Percentiles rank a stretch among this genome's conserved stretches.
These are phyloP conservation scores for Takifugu rubripes DNA, from an alignment of 2,797 vertebrate species.

Conservation along the genomic window DNA sequence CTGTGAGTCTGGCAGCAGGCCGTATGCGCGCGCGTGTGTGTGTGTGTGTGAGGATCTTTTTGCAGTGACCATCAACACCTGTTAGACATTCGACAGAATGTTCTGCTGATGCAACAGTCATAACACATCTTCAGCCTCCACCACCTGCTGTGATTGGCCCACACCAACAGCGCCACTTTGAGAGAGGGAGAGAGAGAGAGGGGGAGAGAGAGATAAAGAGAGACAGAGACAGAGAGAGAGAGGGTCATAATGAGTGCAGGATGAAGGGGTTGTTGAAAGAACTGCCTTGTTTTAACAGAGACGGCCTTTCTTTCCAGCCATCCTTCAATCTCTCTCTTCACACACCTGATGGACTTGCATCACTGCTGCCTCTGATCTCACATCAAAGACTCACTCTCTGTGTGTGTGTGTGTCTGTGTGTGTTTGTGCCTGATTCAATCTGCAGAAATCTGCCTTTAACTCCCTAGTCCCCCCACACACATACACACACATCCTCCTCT, in stretches of 20 bases:
- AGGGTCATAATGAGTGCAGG: constrained; percentile 44
- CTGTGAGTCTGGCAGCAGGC: constrained; percentile 47
- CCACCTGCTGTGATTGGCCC: constrained; percentile 26
- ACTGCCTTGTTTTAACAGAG: constrained; percentile 47
- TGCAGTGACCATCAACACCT: constrained; percentile 58
- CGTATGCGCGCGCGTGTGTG: constrained; percentile 6
- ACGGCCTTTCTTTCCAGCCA: constrained; percentile 25
- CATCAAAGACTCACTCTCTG: constrained; percentile 56
- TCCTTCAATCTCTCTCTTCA: constrained; percentile 23
- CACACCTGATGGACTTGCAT: constrained; percentile 68
- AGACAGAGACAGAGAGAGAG: not conserved
- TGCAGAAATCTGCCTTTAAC: constrained; percentile 38
- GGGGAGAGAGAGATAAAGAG: constrained; percentile 3
- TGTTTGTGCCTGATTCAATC: constrained; percentile 30
- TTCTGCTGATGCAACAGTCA: constrained; percentile 38
- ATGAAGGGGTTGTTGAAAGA: constrained; percentile 54
- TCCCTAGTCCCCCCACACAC: not conserved
- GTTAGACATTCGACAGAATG: constrained; percentile 46
- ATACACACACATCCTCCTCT: constrained; percentile 5
- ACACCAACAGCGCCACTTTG: constrained; percentile 11
- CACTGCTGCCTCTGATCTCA: constrained; percentile 66
- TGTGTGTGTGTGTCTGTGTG: constrained; percentile 20
- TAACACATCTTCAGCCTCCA: constrained; percentile 35
- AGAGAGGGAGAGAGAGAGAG: constrained; percentile 2
- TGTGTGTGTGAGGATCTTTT: constrained; percentile 6